Evolutionary conservation across 2,888 invertebrate genomes (phyloP), one percentile per base, ranked within the genome.

Genomic region (Ischnura elegans): DNA sequence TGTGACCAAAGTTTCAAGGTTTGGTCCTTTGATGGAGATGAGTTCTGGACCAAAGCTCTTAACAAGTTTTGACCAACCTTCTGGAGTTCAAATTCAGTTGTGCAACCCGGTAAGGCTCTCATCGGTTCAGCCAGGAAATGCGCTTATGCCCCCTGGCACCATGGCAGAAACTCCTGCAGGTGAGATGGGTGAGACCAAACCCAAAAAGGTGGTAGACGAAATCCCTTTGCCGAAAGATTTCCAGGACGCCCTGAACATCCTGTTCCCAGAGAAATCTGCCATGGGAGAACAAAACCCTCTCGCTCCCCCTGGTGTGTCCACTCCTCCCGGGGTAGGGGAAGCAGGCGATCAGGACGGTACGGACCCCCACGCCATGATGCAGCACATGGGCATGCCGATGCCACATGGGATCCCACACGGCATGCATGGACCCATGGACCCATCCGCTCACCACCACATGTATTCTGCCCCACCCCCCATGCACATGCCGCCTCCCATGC

Each of bases 231-330:
- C 97, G 2, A 97, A 97, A 94, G 97, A 97, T 96, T 96, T 97
- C 95, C 97, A 97, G 94, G 97, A 97, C 93, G 97, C 97, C 0
- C 96, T 97, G 6, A 97, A 97, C 95, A 97, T 97, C 61, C 97
- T 97, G 93, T 97, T 97, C 95, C 97, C 97, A 0, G 96, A 96
- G 51, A 96, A 96, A 43, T 76, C 93, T 76, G 87, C 94, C 85
- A 61, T 93, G 87, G n/a, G 86, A n/a, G 93, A 55, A 29, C 47
- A 45, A 16, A 19, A 47, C 29, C 36, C 76, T 87, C 45, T 85
- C 43, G 87, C 51, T 43, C 86, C 87, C 29, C 93, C 87, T 51
- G 90, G 93, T 8, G 42, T 51, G 43, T 43, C 86, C 4, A 43
- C 51, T 36, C 93, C 85, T 8, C 93, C 85, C 42, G 93, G 66